Percentiles rank a stretch among this genome's conserved stretches.
Conservation (phyloP, 2,888 invertebrate species). For the Lepidochrysops patricia region DNA sequence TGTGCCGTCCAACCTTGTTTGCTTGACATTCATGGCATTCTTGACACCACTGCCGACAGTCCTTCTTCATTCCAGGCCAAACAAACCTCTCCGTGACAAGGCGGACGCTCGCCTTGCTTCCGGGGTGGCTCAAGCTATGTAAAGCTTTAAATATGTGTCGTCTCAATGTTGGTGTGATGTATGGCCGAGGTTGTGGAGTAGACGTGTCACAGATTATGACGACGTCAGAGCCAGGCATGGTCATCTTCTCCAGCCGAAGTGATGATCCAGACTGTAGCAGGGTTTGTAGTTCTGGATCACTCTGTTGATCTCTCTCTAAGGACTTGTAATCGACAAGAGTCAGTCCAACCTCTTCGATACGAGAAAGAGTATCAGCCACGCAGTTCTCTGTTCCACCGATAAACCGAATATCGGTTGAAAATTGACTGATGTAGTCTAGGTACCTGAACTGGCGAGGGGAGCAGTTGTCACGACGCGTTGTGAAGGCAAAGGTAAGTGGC, state of each 20-base stretch:
- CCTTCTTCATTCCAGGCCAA: constrained; percentile 35
- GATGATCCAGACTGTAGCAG: constrained; percentile 17
- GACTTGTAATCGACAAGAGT: constrained; percentile 22
- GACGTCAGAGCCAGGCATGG: constrained; percentile 3
- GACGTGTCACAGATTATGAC: constrained; percentile 17
- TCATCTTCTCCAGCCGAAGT: constrained; percentile 19
- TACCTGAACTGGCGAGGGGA: constrained; percentile 35
- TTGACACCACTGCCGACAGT: constrained; percentile 32
- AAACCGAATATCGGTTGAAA: constrained; percentile 35
- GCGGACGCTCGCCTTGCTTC: constrained; percentile 18
- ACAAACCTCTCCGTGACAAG: constrained; percentile 34
- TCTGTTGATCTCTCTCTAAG: constrained; percentile 21
- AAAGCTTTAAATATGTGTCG: constrained; percentile 23
- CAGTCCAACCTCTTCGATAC: constrained; percentile 21
- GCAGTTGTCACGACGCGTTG: constrained; percentile 30
- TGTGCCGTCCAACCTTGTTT: no score
- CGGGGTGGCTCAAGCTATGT: constrained; percentile 27
- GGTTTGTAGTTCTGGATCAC: constrained; percentile 22
- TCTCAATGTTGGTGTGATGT: constrained; percentile 15
- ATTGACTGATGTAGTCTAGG: constrained; percentile 34
- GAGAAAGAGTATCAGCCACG: constrained; percentile 32
- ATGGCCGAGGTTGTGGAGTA: constrained; percentile 15
- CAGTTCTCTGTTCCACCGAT: constrained; percentile 31
- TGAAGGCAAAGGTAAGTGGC: constrained; percentile 33
- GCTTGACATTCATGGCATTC: constrained; percentile 35